phyloP scores from a whole-genome alignment of 2,797 vertebrate genomes.

The Bryconaethiops microstoma region DNA sequence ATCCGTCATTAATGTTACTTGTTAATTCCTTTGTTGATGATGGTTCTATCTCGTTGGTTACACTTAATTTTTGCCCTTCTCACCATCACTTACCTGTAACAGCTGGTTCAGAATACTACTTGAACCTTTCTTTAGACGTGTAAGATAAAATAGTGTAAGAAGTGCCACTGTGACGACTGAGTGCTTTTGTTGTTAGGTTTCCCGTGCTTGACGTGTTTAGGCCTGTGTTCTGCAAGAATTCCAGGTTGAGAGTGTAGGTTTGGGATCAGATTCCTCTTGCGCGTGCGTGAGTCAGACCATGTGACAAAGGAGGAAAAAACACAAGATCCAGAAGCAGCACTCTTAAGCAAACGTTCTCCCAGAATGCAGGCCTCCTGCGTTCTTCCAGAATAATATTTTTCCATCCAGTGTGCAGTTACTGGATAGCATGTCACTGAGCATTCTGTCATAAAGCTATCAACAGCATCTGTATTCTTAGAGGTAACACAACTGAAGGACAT shows the following conservation, averaged over 20 bases:
- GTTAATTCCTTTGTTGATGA: neutral
- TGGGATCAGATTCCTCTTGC: conserved; percentile 15
- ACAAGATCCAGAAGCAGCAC: neutral
- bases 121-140: conserved; percentile 27
- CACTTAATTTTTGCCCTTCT: conserved; percentile 9
- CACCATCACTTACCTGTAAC: conserved; percentile 17
- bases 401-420: neutral
- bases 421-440: conserved; percentile 2
- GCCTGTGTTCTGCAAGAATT: conserved; percentile 28
- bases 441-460: conserved; percentile 17
- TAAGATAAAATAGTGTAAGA: conserved; percentile 5
- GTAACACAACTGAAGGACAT: too few relatives aligned
- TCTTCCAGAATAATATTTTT: neutral
- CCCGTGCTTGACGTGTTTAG: conserved; percentile 35
- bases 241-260: neutral
- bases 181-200: conserved; percentile 28
- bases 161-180: conserved; percentile 37
- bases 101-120: conserved; percentile 35
- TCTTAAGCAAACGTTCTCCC: neutral
- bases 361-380: neutral
- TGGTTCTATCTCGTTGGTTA: neutral
- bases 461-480: neutral
- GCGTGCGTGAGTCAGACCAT: conserved; percentile 11
- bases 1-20: neutral
- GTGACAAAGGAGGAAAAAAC: neutral